Percentiles rank a stretch among this genome's conserved stretches.
Evolutionary conservation across 2,113 vertebrate genomes (phyloP).

Genomic region (Laterallus jamaicensis): DNA sequence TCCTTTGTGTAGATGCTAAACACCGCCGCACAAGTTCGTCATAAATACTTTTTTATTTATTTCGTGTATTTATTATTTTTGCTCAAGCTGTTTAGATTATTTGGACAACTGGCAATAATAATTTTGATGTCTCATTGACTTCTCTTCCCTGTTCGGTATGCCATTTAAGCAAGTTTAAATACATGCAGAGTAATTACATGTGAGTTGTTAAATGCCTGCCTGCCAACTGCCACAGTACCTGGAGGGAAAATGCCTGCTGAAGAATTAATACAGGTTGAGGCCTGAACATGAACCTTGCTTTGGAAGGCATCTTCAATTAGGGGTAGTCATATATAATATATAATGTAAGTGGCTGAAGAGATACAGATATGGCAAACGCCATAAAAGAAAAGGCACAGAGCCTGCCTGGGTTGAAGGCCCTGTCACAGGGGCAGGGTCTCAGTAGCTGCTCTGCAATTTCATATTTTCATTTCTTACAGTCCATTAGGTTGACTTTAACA

Average conservation of each 20-base stretch:
- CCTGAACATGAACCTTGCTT: background rate
- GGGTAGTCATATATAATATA: background rate
- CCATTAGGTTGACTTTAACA: conserved; percentile 2
- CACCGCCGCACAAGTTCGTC: background rate
- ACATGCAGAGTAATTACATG: background rate
- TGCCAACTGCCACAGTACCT: background rate
- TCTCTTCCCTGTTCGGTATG: background rate
- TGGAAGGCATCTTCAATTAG: background rate
- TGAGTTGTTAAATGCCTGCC: background rate
- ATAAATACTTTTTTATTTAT: background rate
- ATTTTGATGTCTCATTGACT: background rate
- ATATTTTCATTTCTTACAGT: background rate
- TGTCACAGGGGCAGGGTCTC: background rate
- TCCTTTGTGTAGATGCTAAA: background rate
- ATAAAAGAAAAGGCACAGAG: background rate
- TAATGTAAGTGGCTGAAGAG: background rate
- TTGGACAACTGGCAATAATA: background rate
- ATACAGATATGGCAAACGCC: background rate
- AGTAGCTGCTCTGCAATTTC: background rate
- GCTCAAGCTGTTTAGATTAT: background rate
- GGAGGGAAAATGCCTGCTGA: background rate
- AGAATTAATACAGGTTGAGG: background rate
- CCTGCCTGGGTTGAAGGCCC: background rate
- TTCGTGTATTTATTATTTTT: background rate
- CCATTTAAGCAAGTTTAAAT: background rate